Conservation (phyloP, 2,113 vertebrate genomes). For the Limnothrissa miodon region DNA sequence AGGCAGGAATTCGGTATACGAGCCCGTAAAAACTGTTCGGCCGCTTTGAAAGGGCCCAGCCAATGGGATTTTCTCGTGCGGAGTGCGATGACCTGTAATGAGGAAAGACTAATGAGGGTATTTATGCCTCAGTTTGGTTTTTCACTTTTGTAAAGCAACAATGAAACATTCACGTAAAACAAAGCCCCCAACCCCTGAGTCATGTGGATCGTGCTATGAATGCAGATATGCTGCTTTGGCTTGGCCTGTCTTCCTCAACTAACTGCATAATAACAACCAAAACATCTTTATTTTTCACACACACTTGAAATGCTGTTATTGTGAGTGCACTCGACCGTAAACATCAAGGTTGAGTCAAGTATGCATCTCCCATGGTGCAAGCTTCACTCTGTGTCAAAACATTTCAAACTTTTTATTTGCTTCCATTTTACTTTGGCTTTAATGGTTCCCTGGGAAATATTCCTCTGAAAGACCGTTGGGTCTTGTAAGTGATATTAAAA, state of each 20-base stretch:
- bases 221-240: neutral
- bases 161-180: constrained; percentile 15
- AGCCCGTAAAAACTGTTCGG: neutral
- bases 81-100: neutral
- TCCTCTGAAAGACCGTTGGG: neutral
- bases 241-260: neutral
- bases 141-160: constrained; percentile 16
- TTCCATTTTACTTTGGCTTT: neutral
- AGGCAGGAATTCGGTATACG: neutral
- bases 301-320: neutral
- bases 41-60: neutral
- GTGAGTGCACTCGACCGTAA: neutral
- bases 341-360: neutral
- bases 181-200: neutral
- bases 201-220: neutral
- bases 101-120: neutral
- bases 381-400: neutral
- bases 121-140: constrained; percentile 15
- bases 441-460: neutral
- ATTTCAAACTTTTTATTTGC: neutral
- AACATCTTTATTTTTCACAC: neutral
- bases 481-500: neutral
- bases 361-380: neutral
- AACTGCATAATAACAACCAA: neutral
- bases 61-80: neutral